Evolutionary conservation across 1,140 invertebrate genomes (phyloP).

Genomic region (Theocolax elegans): DNA sequence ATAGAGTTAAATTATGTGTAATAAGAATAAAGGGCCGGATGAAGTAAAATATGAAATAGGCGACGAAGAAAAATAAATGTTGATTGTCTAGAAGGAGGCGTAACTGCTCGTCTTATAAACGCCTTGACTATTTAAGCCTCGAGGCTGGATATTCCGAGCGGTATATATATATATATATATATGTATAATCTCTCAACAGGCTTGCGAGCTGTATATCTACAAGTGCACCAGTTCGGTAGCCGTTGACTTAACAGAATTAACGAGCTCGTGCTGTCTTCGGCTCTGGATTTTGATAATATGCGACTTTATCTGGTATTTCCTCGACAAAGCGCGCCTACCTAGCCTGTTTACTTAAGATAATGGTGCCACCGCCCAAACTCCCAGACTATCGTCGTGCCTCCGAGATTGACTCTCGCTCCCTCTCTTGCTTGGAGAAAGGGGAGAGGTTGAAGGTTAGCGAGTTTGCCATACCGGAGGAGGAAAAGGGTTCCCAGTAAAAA

Average conservation of each 20-base stretch:
- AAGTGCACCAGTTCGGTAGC: conserved; percentile 12
- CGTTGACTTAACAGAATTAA: conserved; percentile 57
- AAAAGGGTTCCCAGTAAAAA: conserved; percentile 7
- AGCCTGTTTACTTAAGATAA: conserved; percentile 66
- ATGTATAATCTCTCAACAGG: conserved; percentile 28
- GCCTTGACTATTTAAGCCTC: not conserved
- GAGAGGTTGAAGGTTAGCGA: conserved; percentile 42
- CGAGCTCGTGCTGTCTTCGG: conserved; percentile 45
- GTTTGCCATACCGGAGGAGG: conserved; percentile 30
- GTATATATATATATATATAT: too few relatives aligned
- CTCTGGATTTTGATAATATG: conserved; percentile 62
- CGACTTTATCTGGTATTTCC: conserved; percentile 61
- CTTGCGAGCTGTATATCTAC: conserved; percentile 13
- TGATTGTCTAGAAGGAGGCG: too few relatives aligned
- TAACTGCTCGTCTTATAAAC: not conserved
- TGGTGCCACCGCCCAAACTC: conserved; percentile 45
- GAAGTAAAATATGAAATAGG: too few relatives aligned
- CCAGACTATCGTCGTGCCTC: not conserved
- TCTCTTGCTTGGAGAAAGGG: conserved; percentile 1
- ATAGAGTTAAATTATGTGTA: too few relatives aligned
- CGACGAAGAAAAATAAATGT: too few relatives aligned
- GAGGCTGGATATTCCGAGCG: conserved; percentile 12
- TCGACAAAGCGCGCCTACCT: conserved; percentile 48
- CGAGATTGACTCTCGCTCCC: not conserved
- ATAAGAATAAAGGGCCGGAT: too few relatives aligned